Evolutionary conservation across 1,140 invertebrate genomes (phyloP), one percentile per base, ranked within the genome.

Genomic region (Aphaenogaster floridana): DNA sequence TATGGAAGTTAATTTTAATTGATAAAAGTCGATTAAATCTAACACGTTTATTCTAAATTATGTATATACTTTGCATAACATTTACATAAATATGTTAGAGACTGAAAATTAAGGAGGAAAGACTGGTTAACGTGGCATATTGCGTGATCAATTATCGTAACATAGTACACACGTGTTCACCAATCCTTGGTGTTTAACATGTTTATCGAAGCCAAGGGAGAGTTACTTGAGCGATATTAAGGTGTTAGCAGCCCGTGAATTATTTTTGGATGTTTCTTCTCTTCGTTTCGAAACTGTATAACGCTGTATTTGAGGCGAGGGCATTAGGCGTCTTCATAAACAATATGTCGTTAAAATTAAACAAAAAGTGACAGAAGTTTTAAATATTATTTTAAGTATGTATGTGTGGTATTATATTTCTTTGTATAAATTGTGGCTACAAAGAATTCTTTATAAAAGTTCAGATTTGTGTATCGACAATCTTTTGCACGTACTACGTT

Each of bases 131-230:
- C 28, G 17, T 3, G 17, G n/a, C 15, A 21, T 28, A 34, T 69
- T 87, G 57, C 57, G 21, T 15, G 66, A 50, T 68, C 17, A 85
- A 77, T 68, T 86, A 76, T 87, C 54, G 50, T 85, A 81, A 81
- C 79, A 80, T 42, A 52, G n/a, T 66, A 80, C 61, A 86, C 89
- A 88, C 28, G 81, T 90, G 89, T 86, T 91, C 86, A 59, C 80
- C 77, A 90, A 88, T 72, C 86, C 64, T 59, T 64, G 28, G 11
- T 79, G 36, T 77, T 90, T 88, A 74, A 42, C 81, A 59, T 66
- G 76, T 81, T 88, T 63, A 59, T 39, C 86, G 13, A 66, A 50
- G 36, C 34, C 34, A 17, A 45, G 57, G 57, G 36, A 72, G 71
- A 57, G 68, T 81, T 61, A 77, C 42, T 48, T 42, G 57, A 76